Evolutionary conservation across 2,888 invertebrate species (phyloP).

Genomic region (Rhingia rostrata): DNA sequence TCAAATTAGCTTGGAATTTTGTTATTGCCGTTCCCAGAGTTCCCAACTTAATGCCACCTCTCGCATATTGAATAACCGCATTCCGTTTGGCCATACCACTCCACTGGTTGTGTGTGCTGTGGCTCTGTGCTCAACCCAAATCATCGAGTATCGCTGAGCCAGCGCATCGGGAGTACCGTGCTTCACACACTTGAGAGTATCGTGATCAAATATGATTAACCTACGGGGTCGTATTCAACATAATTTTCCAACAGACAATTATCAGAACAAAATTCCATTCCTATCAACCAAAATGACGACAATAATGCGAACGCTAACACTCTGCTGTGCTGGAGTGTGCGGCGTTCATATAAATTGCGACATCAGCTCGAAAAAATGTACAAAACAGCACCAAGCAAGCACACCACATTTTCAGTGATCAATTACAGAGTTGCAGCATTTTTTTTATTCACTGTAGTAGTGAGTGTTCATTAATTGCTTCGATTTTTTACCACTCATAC

Average conservation of each 20-base stretch:
- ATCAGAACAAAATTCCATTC: slow-evolving; percentile 72
- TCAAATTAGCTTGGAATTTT: slow-evolving; percentile 22
- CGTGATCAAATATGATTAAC: slow-evolving; percentile 74
- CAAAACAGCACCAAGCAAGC: neutral
- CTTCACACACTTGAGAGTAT: slow-evolving; percentile 49
- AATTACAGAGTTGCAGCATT: slow-evolving; percentile 50
- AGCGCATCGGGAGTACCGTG: slow-evolving; percentile 6
- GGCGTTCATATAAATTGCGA: slow-evolving; percentile 45
- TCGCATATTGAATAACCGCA: slow-evolving; percentile 49
- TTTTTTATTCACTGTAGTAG: slow-evolving; percentile 14
- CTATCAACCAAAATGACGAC: slow-evolving; percentile 51
- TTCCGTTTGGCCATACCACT: slow-evolving; percentile 44
- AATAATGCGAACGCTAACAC: neutral
- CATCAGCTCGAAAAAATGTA: slow-evolving; percentile 22
- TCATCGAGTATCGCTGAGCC: slow-evolving; percentile 2
- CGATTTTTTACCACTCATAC: neutral
- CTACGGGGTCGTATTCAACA: slow-evolving; percentile 71
- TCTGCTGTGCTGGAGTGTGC: neutral
- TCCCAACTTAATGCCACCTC: slow-evolving; percentile 37
- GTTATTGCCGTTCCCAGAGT: slow-evolving; percentile 10
- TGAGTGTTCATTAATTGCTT: slow-evolving; percentile 40
- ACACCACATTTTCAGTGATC: slow-evolving; percentile 24
- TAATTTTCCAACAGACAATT: slow-evolving; percentile 73
- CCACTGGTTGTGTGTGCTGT: neutral
- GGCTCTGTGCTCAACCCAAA: slow-evolving; percentile 1